These are phyloP conservation scores for Drosophila engyochracea DNA, from an alignment of 2,888 invertebrate genomes.

Conservation along the genomic window DNA sequence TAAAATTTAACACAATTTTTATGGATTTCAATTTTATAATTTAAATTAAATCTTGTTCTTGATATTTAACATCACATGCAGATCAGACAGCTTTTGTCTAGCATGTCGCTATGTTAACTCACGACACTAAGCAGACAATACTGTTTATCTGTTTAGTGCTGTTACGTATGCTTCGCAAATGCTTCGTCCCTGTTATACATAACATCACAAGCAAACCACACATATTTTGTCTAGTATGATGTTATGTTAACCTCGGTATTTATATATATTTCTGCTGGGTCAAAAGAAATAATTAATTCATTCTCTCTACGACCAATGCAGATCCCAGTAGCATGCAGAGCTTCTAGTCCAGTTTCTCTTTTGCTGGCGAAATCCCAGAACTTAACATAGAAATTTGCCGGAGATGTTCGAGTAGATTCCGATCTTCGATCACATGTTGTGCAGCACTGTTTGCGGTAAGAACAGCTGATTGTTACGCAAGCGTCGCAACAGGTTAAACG, in stretches of 20 bases:
- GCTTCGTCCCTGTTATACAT: not conserved
- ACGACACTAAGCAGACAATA: not conserved
- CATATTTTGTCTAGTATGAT: not conserved
- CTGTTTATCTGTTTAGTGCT: not conserved
- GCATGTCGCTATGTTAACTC: not conserved
- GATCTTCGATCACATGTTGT: not conserved
- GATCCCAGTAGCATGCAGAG: not conserved
- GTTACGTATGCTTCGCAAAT: not conserved
- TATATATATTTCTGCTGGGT: not conserved
- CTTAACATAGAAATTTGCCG: not conserved
- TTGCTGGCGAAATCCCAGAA: not conserved
- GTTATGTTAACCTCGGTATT: not conserved
- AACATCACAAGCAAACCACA: not conserved
- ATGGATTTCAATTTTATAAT: not conserved
- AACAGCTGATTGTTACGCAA: conserved; percentile 15
- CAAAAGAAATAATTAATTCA: not conserved
- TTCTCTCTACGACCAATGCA: not conserved
- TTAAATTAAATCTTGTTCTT: not conserved
- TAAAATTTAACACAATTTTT: not conserved
- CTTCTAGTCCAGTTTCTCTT: not conserved
- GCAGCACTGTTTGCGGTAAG: conserved; percentile 2
- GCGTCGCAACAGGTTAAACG: conserved; percentile 5
- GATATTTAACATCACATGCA: not conserved
- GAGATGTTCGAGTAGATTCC: not conserved
- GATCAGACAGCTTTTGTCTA: not conserved